Evolutionary conservation across 2,797 vertebrate genomes (phyloP).

Genomic region (Hyperoplus immaculatus): DNA sequence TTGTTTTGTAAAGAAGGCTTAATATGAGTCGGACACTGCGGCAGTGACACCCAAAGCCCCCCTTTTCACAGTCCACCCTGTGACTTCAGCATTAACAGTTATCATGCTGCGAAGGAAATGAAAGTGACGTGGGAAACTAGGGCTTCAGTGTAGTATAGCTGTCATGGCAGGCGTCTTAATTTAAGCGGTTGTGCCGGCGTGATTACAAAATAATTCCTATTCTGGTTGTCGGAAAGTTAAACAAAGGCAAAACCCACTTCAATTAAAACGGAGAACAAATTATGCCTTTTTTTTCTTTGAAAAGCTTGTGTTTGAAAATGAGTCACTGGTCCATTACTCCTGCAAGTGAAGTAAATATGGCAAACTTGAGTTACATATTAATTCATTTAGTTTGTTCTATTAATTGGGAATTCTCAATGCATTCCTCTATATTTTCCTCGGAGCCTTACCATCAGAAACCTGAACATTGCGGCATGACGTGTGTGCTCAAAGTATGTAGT

Average conservation of each 20-base stretch:
- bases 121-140: conserved; percentile 25
- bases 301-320: neutral
- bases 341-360: neutral
- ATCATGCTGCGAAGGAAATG: conserved; percentile 40
- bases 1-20: conserved; percentile 64
- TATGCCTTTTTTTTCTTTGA: neutral
- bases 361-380: conserved; percentile 19
- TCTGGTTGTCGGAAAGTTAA: conserved; percentile 3
- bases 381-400: neutral
- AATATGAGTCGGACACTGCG: conserved; percentile 44
- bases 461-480: neutral
- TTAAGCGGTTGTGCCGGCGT: neutral
- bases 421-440: neutral
- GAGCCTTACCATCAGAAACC: neutral
- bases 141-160: neutral
- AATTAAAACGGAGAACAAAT: neutral
- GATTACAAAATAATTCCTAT: neutral
- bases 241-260: neutral
- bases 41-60: neutral
- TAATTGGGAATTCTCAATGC: neutral
- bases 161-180: conserved; percentile 40
- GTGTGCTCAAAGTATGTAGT: neutral
- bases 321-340: neutral
- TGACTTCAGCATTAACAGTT: conserved; percentile 27
- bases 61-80: conserved; percentile 28